These are phyloP conservation scores for Calephelis nemesis DNA, from an alignment of 1,140 invertebrate species.

Conservation along the genomic window DNA sequence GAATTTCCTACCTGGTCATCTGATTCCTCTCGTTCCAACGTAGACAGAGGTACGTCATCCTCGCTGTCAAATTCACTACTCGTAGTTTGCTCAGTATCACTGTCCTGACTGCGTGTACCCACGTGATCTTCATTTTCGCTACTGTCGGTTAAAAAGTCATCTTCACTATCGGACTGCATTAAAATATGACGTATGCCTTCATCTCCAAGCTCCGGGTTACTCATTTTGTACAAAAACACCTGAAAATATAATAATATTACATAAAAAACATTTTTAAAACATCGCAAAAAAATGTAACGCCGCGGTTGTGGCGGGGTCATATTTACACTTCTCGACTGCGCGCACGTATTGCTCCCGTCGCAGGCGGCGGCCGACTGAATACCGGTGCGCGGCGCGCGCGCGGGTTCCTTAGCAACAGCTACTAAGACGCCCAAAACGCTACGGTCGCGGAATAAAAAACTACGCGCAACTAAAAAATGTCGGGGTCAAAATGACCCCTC, in stretches of 20 bases:
- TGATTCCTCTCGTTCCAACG: no score
- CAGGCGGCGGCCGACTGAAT: no score
- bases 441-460: no score
- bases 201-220: not conserved
- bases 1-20: no score
- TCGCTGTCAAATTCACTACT: no score
- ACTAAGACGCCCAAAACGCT: no score
- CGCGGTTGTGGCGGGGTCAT: conserved; percentile 14
- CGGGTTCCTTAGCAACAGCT: no score
- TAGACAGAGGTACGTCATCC: no score
- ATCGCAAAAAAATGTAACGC: conserved; percentile 5
- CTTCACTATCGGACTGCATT: conserved; percentile 2
- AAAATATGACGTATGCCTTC: not conserved
- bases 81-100: no score
- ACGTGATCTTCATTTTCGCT: conserved; percentile 5
- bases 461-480: no score
- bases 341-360: not conserved
- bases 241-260: conserved; percentile 10
- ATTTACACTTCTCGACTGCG: not conserved
- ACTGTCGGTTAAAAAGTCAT: not conserved
- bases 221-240: conserved; percentile 10
- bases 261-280: conserved; percentile 6
- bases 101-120: not conserved
- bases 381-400: no score
- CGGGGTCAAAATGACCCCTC: no score